Base-by-base conservation (phyloP, 2,113 vertebrate genomes). In the Puma concolor region DNA sequence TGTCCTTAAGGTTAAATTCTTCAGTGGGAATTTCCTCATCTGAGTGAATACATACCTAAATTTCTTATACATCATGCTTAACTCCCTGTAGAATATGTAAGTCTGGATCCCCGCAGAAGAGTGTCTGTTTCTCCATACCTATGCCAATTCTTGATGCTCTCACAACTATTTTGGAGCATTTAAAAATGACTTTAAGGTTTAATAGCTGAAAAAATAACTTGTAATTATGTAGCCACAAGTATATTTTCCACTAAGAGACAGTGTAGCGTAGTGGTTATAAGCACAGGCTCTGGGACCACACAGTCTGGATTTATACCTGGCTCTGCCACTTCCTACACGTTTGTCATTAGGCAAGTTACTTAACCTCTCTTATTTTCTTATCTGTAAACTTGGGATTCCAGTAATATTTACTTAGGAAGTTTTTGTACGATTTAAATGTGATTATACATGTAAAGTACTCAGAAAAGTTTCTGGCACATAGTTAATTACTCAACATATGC, bases 161-260 rank as follows among this genome's bases (percentile, higher is more conserved):
- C 8, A 27, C 27, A 86, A 8, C 66, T 52, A 19, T 81, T 95
- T 89, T 41, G 23, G 52, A 54, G n/a, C 29, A 79, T 79, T 95
- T 87, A n/a, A 86, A 91, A 77, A 87, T 91, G 12, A n/a, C 33
- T 72, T 87, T 82, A 94, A 96, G 29, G 13, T 76, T 91, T 84
- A 93, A 85, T 33, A 85, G 57, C 16, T 83, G 27, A 13, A 66
- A 88, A 81, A 90, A 79, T 21, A 36, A 13, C 33, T 60, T 71
- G 7, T 8, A 74, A 13, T 85, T 81, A 52, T 74, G 77, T 67
- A 86, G 27, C 16, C 31, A 57, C 10, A 74, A 38, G 38, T 27
- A 3, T 31, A 44, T 81, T 95, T 91, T 67, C 27, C 41, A 33
- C 50, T 33, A 54, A 91, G 48, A 76, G 33, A 67, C 17, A 66